phyloP scores from a whole-genome alignment of 2,888 invertebrate species.

The Drosophila silvestris region DNA sequence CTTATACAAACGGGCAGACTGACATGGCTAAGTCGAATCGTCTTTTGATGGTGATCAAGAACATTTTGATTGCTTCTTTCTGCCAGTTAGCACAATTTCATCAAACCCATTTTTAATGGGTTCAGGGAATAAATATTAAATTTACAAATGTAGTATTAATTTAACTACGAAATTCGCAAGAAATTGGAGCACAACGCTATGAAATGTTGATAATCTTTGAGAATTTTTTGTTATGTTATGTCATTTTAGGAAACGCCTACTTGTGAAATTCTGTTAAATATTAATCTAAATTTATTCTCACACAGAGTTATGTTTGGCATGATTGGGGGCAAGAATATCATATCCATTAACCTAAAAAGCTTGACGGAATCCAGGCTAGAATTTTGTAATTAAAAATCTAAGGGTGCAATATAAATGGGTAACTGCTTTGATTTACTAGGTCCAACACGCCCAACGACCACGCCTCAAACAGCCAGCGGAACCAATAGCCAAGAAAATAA shows the following conservation, averaged over 20 bases:
- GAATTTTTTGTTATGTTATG: not conserved
- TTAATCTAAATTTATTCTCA: not conserved
- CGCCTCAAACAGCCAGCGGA: slow-evolving; percentile 8
- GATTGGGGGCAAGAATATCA: not conserved
- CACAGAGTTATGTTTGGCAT: not conserved
- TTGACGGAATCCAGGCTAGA: not conserved
- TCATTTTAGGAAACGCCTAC: not conserved
- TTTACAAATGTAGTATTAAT: not conserved
- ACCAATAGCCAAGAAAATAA: slow-evolving; percentile 41
- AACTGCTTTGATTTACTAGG: slow-evolving; percentile 61
- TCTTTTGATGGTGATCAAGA: not conserved
- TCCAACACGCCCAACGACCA: slow-evolving; percentile 54
- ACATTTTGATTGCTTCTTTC: not conserved
- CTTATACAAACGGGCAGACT: not conserved
- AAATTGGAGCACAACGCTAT: not conserved
- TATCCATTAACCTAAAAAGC: slow-evolving; percentile 10
- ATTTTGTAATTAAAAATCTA: slow-evolving; percentile 26
- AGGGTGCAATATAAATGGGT: slow-evolving; percentile 15
- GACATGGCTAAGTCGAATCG: not conserved
- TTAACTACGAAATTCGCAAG: not conserved
- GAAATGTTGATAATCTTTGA: not conserved
- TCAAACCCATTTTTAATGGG: not conserved
- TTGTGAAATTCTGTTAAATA: not conserved
- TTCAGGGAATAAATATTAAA: not conserved
- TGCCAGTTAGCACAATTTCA: not conserved